These are phyloP conservation scores for Pithys albifrons DNA, from an alignment of 2,113 vertebrate species.

Conservation along the genomic window DNA sequence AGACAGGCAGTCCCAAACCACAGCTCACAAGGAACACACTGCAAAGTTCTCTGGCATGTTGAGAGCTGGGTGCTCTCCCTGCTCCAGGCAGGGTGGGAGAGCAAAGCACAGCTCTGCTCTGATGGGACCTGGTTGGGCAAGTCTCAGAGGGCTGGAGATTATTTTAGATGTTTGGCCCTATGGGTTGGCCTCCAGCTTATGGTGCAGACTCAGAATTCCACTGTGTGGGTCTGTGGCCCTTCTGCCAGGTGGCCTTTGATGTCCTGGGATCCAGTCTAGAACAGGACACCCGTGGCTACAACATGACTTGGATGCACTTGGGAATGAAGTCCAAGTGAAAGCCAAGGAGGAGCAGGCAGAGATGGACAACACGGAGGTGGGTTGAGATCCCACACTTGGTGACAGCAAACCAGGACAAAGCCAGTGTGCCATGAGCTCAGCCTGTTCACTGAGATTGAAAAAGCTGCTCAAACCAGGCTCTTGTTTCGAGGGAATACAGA, in stretches of 20 bases:
- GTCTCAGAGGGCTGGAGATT: neutral
- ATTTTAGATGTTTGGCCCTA: neutral
- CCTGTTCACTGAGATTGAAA: neutral
- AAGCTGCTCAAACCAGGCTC: neutral
- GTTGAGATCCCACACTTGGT: neutral
- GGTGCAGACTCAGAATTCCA: neutral
- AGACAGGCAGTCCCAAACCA: neutral
- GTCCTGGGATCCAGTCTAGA: constrained; percentile 60
- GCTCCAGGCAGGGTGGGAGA: accelerated
- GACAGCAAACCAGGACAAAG: neutral
- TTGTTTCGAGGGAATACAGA: neutral
- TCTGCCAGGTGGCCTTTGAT: constrained; percentile 62
- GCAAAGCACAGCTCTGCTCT: neutral
- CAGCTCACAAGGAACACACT: neutral
- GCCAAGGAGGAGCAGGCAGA: constrained; percentile 68
- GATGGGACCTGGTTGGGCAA: neutral
- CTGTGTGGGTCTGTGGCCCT: neutral
- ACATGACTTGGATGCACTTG: constrained; percentile 23
- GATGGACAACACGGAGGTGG: constrained; percentile 19
- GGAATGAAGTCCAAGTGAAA: constrained; percentile 70
- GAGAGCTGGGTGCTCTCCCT: neutral
- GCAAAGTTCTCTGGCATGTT: neutral
- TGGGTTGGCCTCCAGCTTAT: neutral
- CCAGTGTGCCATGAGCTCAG: neutral
- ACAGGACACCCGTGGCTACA: constrained; percentile 43